These are phyloP conservation scores for Microcebus murinus DNA, from an alignment of 2,113 vertebrate species.

Conservation along the genomic window DNA sequence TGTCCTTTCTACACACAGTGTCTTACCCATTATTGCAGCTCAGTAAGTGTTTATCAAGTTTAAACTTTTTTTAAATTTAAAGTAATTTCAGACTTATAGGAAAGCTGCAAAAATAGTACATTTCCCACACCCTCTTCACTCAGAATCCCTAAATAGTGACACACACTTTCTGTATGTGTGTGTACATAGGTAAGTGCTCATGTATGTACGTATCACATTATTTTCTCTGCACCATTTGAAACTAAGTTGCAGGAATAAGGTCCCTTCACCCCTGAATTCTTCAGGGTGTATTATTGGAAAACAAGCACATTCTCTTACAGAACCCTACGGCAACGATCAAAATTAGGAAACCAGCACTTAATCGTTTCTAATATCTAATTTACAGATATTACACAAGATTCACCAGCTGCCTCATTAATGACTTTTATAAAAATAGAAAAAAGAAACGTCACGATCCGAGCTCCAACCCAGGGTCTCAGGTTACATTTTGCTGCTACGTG, in stretches of 20 bases:
- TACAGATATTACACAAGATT: background rate
- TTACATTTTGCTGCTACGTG: background rate
- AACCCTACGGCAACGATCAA: background rate
- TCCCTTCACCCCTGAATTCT: background rate
- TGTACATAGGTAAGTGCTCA: background rate
- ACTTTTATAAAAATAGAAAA: background rate
- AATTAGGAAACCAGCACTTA: background rate
- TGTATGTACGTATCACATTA: background rate
- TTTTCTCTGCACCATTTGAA: slow-evolving; percentile 11
- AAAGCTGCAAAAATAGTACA: background rate
- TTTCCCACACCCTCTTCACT: background rate
- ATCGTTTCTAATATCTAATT: background rate
- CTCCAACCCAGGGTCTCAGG: no score
- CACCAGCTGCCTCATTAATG: background rate
- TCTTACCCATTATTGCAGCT: background rate
- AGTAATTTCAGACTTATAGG: background rate
- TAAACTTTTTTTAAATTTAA: background rate
- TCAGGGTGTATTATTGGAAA: background rate
- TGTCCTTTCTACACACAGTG: background rate
- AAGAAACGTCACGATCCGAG: background rate
- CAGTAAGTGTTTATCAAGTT: background rate
- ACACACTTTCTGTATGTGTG: background rate
- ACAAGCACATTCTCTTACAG: background rate
- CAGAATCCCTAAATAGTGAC: background rate
- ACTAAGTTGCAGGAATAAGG: background rate